phyloP scores from a whole-genome alignment of 2,797 vertebrate species.

The Scolopax bukidnonensis region DNA sequence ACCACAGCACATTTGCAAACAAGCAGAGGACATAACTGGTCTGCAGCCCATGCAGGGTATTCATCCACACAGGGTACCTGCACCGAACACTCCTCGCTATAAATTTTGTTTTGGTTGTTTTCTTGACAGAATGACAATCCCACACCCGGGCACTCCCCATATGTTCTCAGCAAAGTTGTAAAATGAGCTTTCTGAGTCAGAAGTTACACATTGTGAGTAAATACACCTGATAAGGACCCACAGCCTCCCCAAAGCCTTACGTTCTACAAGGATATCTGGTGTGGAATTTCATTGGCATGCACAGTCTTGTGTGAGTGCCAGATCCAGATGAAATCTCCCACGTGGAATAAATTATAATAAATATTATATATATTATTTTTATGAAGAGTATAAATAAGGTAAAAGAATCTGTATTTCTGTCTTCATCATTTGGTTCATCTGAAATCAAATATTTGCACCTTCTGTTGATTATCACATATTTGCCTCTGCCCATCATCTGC shows the following conservation, averaged over 20 bases:
- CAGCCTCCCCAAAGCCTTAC: neutral
- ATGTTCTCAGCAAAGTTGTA: constrained; percentile 37
- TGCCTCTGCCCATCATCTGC: neutral
- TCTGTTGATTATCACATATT: neutral
- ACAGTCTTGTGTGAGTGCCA: neutral
- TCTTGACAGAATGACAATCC: constrained; percentile 13
- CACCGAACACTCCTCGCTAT: neutral
- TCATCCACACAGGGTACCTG: constrained; percentile 7
- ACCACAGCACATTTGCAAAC: neutral
- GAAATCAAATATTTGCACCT: neutral
- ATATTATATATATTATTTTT: neutral
- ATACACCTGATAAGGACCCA: neutral
- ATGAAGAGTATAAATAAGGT: neutral
- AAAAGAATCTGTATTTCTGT: neutral
- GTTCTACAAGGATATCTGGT: neutral
- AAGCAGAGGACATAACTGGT: neutral
- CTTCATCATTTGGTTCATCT: neutral
- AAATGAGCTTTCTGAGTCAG: constrained; percentile 51
- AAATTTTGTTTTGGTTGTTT: constrained; percentile 15
- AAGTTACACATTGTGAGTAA: neutral
- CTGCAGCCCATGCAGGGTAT: neutral
- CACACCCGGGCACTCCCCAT: constrained; percentile 55
- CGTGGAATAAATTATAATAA: neutral
- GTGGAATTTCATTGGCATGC: neutral
- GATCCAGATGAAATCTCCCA: neutral